Evolutionary conservation across 2,113 vertebrate species (phyloP).

Genomic region (Vanacampus margaritifer): DNA sequence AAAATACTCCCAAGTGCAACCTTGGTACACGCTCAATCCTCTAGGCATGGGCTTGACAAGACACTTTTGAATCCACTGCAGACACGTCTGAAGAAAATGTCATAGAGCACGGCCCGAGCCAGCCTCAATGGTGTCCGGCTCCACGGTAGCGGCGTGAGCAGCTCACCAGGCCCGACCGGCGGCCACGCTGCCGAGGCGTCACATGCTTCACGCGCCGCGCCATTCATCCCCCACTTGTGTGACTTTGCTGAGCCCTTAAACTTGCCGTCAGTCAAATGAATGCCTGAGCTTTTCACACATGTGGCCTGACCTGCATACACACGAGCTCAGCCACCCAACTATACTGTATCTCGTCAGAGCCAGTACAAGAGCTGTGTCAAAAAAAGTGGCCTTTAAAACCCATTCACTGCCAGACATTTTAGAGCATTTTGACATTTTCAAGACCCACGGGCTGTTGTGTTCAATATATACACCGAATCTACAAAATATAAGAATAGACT

Average conservation of each 20-base stretch:
- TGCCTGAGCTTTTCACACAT: slow-evolving; percentile 23
- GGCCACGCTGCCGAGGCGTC: slow-evolving; percentile 7
- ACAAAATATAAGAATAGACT: too few relatives aligned
- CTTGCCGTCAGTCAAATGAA: slow-evolving; percentile 31
- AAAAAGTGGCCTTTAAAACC: background rate
- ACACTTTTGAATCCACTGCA: slow-evolving; percentile 46
- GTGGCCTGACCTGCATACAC: slow-evolving; percentile 15
- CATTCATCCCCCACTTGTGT: slow-evolving; percentile 28
- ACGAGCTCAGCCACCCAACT: background rate
- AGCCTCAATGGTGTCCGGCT: slow-evolving; percentile 28
- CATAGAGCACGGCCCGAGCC: slow-evolving; percentile 25
- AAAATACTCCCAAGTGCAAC: slow-evolving; percentile 61
- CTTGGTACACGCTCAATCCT: slow-evolving; percentile 59
- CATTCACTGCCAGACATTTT: too few relatives aligned
- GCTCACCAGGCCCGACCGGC: slow-evolving; percentile 3
- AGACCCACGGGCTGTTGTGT: too few relatives aligned
- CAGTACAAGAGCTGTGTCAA: background rate
- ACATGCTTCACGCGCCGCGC: slow-evolving; percentile 27
- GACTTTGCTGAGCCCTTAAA: slow-evolving; percentile 31
- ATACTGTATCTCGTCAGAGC: background rate
- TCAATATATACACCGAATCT: too few relatives aligned
- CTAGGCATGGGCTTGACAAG: slow-evolving; percentile 50
- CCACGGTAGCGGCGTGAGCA: background rate
- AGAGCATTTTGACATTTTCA: too few relatives aligned
- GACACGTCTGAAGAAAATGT: slow-evolving; percentile 64